phyloP scores from a whole-genome alignment of 2,113 vertebrate species.

The Nanger granti region DNA sequence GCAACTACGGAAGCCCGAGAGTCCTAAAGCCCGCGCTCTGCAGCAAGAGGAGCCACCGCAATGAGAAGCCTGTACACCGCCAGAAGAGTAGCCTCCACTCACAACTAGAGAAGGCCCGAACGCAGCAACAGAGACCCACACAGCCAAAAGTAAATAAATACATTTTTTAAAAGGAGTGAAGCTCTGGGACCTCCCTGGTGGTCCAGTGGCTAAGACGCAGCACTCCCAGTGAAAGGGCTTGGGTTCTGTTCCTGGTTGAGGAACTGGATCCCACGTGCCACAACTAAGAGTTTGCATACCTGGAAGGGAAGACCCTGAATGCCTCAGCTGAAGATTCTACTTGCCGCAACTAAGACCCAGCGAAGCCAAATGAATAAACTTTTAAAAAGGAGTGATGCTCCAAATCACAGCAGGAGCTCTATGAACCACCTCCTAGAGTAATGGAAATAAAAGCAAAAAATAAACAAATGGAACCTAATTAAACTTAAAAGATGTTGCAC shows the following conservation, averaged over 20 bases:
- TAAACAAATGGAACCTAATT: neutral
- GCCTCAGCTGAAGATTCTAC: neutral
- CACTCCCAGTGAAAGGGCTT: neutral
- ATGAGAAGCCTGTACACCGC: neutral
- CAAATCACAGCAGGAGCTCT: neutral
- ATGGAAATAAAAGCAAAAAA: neutral
- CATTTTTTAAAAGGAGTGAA: neutral
- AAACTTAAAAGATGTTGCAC: neutral
- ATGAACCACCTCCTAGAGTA: neutral
- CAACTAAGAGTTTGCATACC: neutral
- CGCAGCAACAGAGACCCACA: neutral
- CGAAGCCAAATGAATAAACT: neutral
- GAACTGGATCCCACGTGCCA: neutral
- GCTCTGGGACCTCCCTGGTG: neutral
- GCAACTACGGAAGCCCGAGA: neutral
- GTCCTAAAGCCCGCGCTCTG: fast-evolving
- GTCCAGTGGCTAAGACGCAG: neutral
- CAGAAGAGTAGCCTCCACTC: neutral
- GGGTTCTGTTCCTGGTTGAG: neutral
- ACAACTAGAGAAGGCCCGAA: neutral
- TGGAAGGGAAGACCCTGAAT: neutral
- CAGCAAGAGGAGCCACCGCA: neutral
- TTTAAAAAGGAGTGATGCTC: neutral
- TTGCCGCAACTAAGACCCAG: neutral
- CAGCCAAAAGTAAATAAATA: neutral